Percentiles rank a stretch among this genome's conserved stretches.
Evolutionary conservation across 2,113 vertebrate species (phyloP).

Genomic region (Hepsetus odoe): DNA sequence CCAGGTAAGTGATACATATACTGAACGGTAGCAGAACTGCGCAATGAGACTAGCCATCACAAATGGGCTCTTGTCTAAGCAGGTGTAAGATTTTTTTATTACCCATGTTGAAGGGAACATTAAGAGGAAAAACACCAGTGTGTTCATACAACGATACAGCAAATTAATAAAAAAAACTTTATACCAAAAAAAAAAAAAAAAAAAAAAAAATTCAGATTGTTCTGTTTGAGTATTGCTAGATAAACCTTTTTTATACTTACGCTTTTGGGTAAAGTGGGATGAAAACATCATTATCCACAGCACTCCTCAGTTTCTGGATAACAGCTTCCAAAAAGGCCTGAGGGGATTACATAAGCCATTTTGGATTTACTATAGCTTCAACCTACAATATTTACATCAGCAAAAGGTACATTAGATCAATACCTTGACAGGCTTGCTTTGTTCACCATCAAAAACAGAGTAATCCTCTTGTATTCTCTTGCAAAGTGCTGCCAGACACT

Average conservation of each 20-base stretch:
- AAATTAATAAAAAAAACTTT: background rate
- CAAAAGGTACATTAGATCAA: background rate
- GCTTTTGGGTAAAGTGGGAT: slow-evolving; percentile 86
- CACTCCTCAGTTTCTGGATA: slow-evolving; percentile 78
- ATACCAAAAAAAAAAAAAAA: background rate
- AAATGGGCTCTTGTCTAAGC: too few relatives aligned
- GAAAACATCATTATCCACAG: slow-evolving; percentile 90
- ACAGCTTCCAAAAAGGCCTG: slow-evolving; percentile 80
- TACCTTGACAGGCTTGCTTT: slow-evolving; percentile 83
- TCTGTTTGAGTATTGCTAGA: background rate
- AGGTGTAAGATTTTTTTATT: too few relatives aligned
- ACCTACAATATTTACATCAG: background rate
- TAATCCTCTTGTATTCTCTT: slow-evolving; percentile 77
- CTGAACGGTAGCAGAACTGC: too few relatives aligned
- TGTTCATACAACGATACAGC: background rate
- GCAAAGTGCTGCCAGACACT: slow-evolving; percentile 79
- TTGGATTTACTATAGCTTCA: slow-evolving; percentile 1
- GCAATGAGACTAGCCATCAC: too few relatives aligned
- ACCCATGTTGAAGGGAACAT: too few relatives aligned
- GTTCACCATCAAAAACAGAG: slow-evolving; percentile 72
- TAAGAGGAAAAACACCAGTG: too few relatives aligned
- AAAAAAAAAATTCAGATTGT: background rate
- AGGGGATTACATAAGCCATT: background rate
- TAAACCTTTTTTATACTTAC: slow-evolving; percentile 54
- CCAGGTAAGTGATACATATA: too few relatives aligned